Conservation (phyloP, 2,113 vertebrate genomes). For the Podocnemis expansa region DNA sequence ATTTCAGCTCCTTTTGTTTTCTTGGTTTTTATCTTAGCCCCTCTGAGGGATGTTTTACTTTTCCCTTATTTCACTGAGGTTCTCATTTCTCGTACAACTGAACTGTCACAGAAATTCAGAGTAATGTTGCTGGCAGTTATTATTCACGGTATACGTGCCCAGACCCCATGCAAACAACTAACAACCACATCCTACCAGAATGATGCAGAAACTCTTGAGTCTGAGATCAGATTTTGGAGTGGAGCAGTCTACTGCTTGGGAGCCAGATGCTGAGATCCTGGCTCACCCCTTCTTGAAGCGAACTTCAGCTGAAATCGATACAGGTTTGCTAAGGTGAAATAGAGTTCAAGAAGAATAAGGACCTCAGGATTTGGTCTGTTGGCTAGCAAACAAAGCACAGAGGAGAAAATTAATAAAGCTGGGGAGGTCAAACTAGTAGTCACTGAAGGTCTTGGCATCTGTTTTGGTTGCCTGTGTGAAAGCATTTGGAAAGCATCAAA, state of each 20-base stretch:
- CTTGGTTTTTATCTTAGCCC: neutral
- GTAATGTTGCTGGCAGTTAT: neutral
- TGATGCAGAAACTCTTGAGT: neutral
- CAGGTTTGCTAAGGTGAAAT: neutral
- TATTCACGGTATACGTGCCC: neutral
- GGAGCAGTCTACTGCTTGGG: neutral
- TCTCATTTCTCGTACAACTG: accelerated
- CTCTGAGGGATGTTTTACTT: neutral
- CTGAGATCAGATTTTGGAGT: neutral
- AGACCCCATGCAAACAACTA: neutral
- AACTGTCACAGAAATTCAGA: neutral
- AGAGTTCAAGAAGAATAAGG: neutral
- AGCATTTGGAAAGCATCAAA: neutral
- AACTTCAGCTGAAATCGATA: neutral
- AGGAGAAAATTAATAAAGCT: neutral
- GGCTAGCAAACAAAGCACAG: neutral
- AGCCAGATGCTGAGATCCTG: neutral
- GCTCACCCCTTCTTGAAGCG: neutral
- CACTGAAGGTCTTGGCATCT: neutral
- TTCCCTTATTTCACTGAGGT: neutral
- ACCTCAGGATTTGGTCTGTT: neutral
- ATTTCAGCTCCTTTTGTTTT: neutral
- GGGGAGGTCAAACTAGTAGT: neutral
- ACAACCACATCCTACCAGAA: neutral
- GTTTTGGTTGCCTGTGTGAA: neutral